Base-by-base conservation (phyloP, 2,888 invertebrate species). In the Anodontia alba region DNA sequence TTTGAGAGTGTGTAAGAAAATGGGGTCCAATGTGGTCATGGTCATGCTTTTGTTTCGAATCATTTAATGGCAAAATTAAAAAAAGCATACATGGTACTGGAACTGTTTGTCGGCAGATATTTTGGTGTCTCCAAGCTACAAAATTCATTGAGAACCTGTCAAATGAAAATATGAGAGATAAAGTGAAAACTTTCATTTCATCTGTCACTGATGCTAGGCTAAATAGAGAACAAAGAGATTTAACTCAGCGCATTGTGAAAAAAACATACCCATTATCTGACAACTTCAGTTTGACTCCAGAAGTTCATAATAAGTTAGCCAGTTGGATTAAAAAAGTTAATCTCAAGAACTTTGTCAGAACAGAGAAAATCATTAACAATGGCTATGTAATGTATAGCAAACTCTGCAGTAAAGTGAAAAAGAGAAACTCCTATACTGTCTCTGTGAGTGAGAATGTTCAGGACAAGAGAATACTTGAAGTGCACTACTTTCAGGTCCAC, bases 21-120 rank as follows among this genome's bases (percentile, higher is more conserved):
- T 78, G 80, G 80, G 82, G 80, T 15, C 80, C 84, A 36, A 23
- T 82, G 10, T 79, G 46, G 82, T 54, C 67, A 36, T 78, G 76
- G 73, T 78, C 82, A 17, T 79, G 84, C 29, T 80, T 84, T 38
- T 31, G 68, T n/a, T 84, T 77, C 43, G 84, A 84, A 66, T 81
- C 81, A 3, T 81, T 77, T 76, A 84, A 84, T 67, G 81, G 84
- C 5, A 75, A 78, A 57, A 79, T 84, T 1, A 46, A 79, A 73
- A 42, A 73, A 29, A 46, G 51, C 23, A 46, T 84, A 0, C 84
- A 84, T 76, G 84, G 80, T 1, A 84, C 81, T 20, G 84, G 81
- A 42, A 81, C 79, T 75, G 76, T 84, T 17, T 84, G 84, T 43
- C 54, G 46, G 12, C 68, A 77, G 29, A 73, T 84, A 0, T 79